A percentile compares a stretch with the other conserved stretches of the same genome.
These are phyloP conservation scores for Uloborus diversus DNA, from an alignment of 1,140 invertebrate species.

Conservation along the genomic window DNA sequence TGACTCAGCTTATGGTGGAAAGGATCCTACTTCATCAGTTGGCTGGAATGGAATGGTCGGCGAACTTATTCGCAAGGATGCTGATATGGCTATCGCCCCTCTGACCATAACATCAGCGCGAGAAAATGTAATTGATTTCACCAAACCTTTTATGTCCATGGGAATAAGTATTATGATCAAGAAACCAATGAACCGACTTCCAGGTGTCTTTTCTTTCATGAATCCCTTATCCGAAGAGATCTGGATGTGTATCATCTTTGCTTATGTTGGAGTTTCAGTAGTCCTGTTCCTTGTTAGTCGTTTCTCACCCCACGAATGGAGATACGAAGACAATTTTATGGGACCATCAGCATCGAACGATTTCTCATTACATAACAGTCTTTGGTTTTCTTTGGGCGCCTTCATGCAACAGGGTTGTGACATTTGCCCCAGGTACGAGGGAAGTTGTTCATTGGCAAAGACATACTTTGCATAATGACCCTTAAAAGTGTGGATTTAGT, in stretches of 20 bases:
- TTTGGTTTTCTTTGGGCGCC: constrained; percentile 96
- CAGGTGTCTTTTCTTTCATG: constrained; percentile 93
- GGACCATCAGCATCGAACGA: constrained; percentile 77
- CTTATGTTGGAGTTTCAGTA: constrained; percentile 95
- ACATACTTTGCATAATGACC: too few species aligned
- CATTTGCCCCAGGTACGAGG: constrained; percentile 85
- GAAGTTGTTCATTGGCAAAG: constrained; percentile 3
- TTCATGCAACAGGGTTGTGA: constrained; percentile 98
- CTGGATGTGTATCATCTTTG: constrained; percentile 96
- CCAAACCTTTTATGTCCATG: constrained; percentile 98
- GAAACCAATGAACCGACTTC: constrained; percentile 91
- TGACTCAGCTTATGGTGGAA: constrained; percentile 84
- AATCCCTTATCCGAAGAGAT: constrained; percentile 97
- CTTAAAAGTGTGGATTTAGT: too few species aligned
- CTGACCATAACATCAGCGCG: constrained; percentile 95
- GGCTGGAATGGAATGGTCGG: constrained; percentile 97
- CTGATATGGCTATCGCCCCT: constrained; percentile 94
- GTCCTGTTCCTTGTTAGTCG: constrained; percentile 93
- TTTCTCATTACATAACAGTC: constrained; percentile 84
- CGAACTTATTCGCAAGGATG: constrained; percentile 93
- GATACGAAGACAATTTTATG: constrained; percentile 65
- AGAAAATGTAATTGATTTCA: constrained; percentile 93
- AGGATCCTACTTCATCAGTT: constrained; percentile 77
- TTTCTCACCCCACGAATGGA: constrained; percentile 97
- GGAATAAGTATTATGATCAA: constrained; percentile 98